Conservation (phyloP, 2,888 invertebrate genomes). For the Limnephilus marmoratus region DNA sequence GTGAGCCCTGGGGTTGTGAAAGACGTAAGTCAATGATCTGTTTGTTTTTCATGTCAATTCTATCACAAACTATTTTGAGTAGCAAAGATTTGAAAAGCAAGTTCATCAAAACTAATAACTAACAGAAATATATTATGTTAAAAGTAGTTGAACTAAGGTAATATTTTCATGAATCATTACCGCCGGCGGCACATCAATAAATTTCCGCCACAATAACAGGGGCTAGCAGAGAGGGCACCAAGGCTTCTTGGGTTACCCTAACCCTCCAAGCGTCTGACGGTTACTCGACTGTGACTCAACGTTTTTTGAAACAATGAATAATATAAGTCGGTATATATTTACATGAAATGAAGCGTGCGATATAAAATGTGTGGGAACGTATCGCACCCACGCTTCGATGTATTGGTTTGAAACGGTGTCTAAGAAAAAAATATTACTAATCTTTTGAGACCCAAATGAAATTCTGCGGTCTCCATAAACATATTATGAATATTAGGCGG, state of each 20-base stretch:
- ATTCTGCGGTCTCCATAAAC: too few species aligned
- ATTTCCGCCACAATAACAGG: background rate
- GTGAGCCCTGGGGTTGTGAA: too few species aligned
- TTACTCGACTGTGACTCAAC: background rate
- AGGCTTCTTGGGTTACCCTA: background rate
- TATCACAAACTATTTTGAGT: too few species aligned
- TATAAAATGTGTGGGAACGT: background rate
- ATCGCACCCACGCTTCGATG: background rate
- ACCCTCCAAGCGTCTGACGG: background rate
- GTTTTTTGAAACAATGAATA: background rate
- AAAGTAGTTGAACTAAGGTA: background rate
- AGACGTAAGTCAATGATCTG: too few species aligned
- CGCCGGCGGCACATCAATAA: background rate
- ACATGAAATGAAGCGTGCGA: background rate
- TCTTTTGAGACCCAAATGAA: too few species aligned
- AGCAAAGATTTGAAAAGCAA: too few species aligned
- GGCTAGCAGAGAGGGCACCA: background rate
- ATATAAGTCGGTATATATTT: background rate
- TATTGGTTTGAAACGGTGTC: background rate
- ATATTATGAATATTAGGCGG: too few species aligned
- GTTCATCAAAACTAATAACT: background rate
- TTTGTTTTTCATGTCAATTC: too few species aligned
- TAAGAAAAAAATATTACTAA: background rate
- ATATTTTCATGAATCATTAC: background rate
- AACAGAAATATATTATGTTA: background rate